Evolutionary conservation across 2,888 invertebrate species (phyloP), one percentile per base, ranked within the genome.

Genomic region (Lymantria dispar): DNA sequence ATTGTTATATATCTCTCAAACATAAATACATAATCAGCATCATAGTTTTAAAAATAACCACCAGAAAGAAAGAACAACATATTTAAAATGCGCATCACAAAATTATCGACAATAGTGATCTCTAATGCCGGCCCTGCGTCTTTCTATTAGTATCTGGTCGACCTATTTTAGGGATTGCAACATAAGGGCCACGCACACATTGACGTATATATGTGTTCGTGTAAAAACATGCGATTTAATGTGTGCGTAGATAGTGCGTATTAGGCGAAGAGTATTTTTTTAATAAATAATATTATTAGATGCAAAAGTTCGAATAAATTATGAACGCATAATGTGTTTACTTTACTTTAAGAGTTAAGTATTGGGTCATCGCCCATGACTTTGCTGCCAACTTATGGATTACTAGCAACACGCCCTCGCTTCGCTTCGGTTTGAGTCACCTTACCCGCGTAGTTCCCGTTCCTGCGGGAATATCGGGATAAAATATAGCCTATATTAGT

Each of bases 81-180:
- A 43, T 60, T 59, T 43, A 45, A 52, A 55, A 70, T 63, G 60
- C 62, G 47, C 50, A 58, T 58, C 65, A 55, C 47, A 63, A 51
- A 52, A 54, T 51, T 60, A 59, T 54, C 47, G 64, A 65, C 68
- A 59, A 64, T 60, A 61, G 68, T 67, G 65, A 56, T 30, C 36
- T 50, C 59, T 60, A 30, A 56, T 53, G 58, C 71, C 85, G 80
- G 70, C 82, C 77, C 90, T 86, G 87, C 67, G 8, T 83, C 82
- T 86, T 83, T 90, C 90, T 90, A 90, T 90, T 87, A 90, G 80
- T 84, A 80, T 82, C 80, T 80, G 76, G 74, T 75, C 80, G 90
- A 83, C 90, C 90, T 87, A 89, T 89, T 83, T 90, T 77, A 90
- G 89, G 90, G 87, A 88, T 90, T 90, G 87, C 90, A 85, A 87